phyloP scores from a whole-genome alignment of 2,113 vertebrate species.

The Rhinichthys klamathensis region DNA sequence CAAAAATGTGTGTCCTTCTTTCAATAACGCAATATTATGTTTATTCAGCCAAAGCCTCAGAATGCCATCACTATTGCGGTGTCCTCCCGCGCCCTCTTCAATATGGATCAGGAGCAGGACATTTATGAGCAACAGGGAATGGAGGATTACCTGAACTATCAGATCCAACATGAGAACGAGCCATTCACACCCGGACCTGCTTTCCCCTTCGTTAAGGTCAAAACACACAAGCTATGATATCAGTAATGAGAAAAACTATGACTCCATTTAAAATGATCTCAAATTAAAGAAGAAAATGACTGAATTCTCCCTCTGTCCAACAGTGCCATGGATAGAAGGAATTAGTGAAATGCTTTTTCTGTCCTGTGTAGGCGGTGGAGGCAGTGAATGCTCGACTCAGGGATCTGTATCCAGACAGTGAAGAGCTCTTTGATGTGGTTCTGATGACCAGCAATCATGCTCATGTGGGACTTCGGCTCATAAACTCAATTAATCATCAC shows the following conservation, averaged over 20 bases:
- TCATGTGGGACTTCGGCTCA: constrained; percentile 90
- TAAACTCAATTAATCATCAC: constrained; percentile 96
- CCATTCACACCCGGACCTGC: constrained; percentile 90
- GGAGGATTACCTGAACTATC: constrained; percentile 91
- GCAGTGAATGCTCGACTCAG: constrained; percentile 87
- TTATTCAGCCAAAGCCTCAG: constrained; percentile 85
- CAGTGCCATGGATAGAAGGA: not conserved
- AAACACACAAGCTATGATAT: not conserved
- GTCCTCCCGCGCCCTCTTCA: constrained; percentile 90
- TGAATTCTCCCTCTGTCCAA: too few relatives aligned
- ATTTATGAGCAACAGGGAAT: constrained; percentile 87
- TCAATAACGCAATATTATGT: not conserved
- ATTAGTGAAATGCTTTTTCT: not conserved
- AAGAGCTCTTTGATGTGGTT: constrained; percentile 94
- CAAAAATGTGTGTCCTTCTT: not conserved
- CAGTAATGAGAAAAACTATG: too few relatives aligned
- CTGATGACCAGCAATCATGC: constrained; percentile 96
- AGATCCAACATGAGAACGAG: constrained; percentile 89
- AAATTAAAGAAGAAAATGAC: not conserved
- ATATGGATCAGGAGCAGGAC: constrained; percentile 92
- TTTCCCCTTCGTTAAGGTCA: constrained; percentile 94
- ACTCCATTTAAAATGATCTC: not conserved
- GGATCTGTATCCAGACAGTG: constrained; percentile 88
- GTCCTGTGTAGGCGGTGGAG: constrained; percentile 78
- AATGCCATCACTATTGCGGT: constrained; percentile 93